These are phyloP conservation scores for Stichopus chloronotus DNA, from an alignment of 35 echinoderm and acorn worm species.

Conservation along the genomic window DNA sequence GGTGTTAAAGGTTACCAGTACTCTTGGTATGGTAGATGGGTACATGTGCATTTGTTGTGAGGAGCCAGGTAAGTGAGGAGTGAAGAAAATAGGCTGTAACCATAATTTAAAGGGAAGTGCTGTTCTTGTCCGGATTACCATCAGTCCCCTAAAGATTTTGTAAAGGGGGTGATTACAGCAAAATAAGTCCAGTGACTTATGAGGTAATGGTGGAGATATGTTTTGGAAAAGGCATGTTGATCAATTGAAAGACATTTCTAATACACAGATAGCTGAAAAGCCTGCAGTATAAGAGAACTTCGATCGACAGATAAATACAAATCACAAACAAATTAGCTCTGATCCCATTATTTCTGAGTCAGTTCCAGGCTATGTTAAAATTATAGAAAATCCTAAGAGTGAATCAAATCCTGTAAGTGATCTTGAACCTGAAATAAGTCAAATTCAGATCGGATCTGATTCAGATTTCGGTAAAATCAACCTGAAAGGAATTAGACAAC, in stretches of 20 bases:
- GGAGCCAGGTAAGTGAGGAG: no score
- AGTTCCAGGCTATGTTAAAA: neutral
- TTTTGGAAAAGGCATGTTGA: neutral
- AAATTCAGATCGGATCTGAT: neutral
- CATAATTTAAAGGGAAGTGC: no score
- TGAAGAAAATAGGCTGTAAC: no score
- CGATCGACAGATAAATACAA: neutral
- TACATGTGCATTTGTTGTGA: no score
- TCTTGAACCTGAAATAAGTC: neutral
- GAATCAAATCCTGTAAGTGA: neutral
- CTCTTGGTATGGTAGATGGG: no score
- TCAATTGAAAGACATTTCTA: slow-evolving; percentile 4
- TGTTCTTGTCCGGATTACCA: no score
- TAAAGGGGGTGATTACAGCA: no score
- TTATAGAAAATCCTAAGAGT: neutral
- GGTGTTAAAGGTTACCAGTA: no score
- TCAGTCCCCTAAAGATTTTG: no score
- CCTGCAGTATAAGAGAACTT: neutral
- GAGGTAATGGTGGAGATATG: neutral
- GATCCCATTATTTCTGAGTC: neutral
- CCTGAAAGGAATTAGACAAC: no score
- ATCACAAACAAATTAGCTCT: neutral
- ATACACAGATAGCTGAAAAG: neutral
- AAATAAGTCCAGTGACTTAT: no score
- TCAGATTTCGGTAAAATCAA: no score